These are phyloP conservation scores for Tupiocoris notatus DNA, from an alignment of 2,888 invertebrate species.

Conservation along the genomic window DNA sequence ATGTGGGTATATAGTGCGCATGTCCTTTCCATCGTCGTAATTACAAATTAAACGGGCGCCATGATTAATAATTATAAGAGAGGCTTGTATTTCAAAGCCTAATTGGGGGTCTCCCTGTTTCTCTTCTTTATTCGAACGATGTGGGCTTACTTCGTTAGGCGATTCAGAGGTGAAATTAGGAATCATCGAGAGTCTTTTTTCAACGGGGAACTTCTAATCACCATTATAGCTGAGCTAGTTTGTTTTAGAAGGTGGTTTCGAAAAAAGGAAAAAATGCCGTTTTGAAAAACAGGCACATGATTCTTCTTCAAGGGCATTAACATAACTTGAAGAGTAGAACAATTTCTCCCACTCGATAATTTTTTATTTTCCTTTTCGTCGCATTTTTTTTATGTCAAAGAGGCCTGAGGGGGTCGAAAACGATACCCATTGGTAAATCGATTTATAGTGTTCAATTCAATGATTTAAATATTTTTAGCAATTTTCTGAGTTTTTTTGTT, in stretches of 20 bases:
- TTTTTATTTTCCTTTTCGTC: no score
- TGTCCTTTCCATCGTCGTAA: not conserved
- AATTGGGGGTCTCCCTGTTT: not conserved
- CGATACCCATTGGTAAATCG: no score
- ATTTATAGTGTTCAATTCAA: no score
- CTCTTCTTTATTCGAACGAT: not conserved
- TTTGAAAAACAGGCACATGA: slow-evolving; percentile 9
- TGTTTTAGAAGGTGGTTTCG: not conserved
- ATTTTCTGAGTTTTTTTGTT: no score
- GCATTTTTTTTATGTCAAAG: no score
- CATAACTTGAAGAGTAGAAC: slow-evolving; percentile 8
- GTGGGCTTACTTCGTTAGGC: not conserved
- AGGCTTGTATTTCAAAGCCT: slow-evolving; percentile 16
- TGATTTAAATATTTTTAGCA: no score
- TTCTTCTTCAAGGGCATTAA: slow-evolving; percentile 2
- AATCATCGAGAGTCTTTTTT: not conserved
- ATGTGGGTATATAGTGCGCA: slow-evolving; percentile 1
- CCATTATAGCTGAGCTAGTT: not conserved
- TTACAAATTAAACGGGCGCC: slow-evolving; percentile 19
- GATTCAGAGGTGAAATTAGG: not conserved
- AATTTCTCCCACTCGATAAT: no score
- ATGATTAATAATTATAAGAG: slow-evolving; percentile 24
- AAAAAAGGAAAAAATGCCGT: not conserved
- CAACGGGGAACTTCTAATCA: not conserved
- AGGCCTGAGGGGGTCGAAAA: no score